Evolutionary conservation across 1,140 invertebrate species (phyloP).

Genomic region (Diorhabda carinulata): DNA sequence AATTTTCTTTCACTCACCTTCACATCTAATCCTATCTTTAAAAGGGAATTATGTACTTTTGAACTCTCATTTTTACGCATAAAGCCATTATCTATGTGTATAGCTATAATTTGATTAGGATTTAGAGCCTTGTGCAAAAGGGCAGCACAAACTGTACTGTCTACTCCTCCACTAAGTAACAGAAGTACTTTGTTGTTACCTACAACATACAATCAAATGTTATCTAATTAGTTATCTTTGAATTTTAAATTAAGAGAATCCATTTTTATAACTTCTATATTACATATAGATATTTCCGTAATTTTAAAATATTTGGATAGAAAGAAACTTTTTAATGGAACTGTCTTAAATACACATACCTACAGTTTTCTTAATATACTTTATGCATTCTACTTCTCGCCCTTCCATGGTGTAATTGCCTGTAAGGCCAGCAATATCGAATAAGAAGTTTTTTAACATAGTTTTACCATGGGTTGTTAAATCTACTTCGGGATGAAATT

Average conservation of each 20-base stretch:
- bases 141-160: slow-evolving; percentile 97
- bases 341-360: slow-evolving; percentile 38
- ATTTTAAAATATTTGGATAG: no score
- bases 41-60: slow-evolving; percentile 53
- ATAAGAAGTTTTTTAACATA: slow-evolving; percentile 94
- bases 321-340: no score
- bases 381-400: slow-evolving; percentile 87
- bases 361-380: slow-evolving; percentile 87
- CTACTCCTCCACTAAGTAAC: slow-evolving; percentile 94
- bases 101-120: slow-evolving; percentile 88
- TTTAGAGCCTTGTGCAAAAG: slow-evolving; percentile 84
- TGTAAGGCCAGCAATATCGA: slow-evolving; percentile 80
- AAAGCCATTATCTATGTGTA: slow-evolving; percentile 99
- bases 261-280: background rate
- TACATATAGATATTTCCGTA: no score
- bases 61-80: slow-evolving; percentile 95
- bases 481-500: slow-evolving; percentile 94
- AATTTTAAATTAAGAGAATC: background rate
- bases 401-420: slow-evolving; percentile 86
- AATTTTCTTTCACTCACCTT: slow-evolving; percentile 54
- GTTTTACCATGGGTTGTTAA: slow-evolving; percentile 85
- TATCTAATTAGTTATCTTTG: background rate
- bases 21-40: slow-evolving; percentile 76
- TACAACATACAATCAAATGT: background rate
- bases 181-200: slow-evolving; percentile 66